Base-by-base conservation (phyloP, 2,888 invertebrate species). In the Dryocosmus kuriphilus region DNA sequence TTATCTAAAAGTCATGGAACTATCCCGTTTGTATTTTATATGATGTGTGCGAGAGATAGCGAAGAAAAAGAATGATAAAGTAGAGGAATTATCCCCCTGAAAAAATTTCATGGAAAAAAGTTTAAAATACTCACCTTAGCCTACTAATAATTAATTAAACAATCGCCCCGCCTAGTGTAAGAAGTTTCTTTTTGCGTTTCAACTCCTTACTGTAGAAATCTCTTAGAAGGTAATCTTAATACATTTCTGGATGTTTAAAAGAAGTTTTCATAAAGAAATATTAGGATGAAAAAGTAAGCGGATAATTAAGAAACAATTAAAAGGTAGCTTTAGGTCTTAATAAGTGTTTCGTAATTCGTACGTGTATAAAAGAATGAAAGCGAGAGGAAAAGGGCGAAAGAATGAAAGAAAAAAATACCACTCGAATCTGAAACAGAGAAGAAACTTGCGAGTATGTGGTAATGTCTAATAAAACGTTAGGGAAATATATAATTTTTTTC, bases 171-270 rank as follows among this genome's bases (percentile, higher is more conserved):
- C 16, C 19, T 51, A 51, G 71, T 71, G n/a, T 51, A 30, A 67
- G 24, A 41, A 71, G 24, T 65, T 51, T 60, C 8, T 27, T 71
- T 30, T 71, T n/a, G 27, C 46, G 55, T 71, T 51, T 51, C 5
- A 71, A 51, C 30, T 71, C 46, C 19, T 51, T 71, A 71, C 2
- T 51, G 71, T 51, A 76, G 67, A 16, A n/a, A 73, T 62, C 60
- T 41, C 9, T 71, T 30, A 24, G 22, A 77, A n/a, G 5, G 22
- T 81, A 79, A 79, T 79, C 79, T 82, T 75, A 78, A 71, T 51
- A 71, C 14, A 81, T 84, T 85, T 86, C 81, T 85, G 81, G 84
- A 85, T 86, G 84, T 85, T 81, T 80, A 82, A 83, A 81, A 75
- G 38, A 74, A 80, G 81, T 81, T 80, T 81, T 81, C 73, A 80